Conservation (phyloP, 2,113 vertebrate genomes). For the Onychostruthus taczanowskii region DNA sequence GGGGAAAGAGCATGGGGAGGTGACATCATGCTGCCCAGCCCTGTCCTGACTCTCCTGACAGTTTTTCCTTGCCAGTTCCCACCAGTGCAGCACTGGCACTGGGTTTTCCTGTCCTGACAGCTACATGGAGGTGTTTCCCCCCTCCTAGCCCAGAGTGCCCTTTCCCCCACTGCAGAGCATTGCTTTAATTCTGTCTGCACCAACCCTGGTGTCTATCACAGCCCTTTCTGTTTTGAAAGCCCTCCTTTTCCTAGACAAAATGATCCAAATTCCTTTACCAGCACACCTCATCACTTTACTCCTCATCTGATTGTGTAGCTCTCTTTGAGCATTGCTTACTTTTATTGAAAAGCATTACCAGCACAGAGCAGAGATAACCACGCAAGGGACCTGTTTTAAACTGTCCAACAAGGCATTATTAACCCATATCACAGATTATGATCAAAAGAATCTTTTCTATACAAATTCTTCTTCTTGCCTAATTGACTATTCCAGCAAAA, state of each 20-base stretch:
- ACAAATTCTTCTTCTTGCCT: not conserved
- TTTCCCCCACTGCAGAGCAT: not conserved
- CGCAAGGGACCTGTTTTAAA: not conserved
- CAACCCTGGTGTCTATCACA: not conserved
- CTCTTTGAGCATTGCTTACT: not conserved
- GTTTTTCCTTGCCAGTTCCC: not conserved
- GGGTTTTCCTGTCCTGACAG: not conserved
- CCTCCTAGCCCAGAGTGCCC: not conserved
- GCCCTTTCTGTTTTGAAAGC: not conserved
- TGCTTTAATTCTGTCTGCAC: not conserved
- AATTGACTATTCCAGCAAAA: not conserved
- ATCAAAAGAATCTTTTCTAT: not conserved
- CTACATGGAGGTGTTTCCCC: not conserved
- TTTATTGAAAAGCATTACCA: not conserved
- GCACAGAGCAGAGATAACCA: not conserved
- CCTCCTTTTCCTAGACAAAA: not conserved
- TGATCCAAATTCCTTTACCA: not conserved
- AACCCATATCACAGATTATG: not conserved
- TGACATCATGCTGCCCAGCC: not conserved
- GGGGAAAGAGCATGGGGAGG: not conserved
- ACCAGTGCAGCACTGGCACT: not conserved
- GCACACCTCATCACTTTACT: not conserved
- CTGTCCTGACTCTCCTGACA: not conserved
- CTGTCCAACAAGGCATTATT: not conserved
- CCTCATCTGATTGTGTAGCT: rapidly evolving